Conservation (phyloP, 2,113 vertebrate genomes). For the Myiozetetes cayanensis region DNA sequence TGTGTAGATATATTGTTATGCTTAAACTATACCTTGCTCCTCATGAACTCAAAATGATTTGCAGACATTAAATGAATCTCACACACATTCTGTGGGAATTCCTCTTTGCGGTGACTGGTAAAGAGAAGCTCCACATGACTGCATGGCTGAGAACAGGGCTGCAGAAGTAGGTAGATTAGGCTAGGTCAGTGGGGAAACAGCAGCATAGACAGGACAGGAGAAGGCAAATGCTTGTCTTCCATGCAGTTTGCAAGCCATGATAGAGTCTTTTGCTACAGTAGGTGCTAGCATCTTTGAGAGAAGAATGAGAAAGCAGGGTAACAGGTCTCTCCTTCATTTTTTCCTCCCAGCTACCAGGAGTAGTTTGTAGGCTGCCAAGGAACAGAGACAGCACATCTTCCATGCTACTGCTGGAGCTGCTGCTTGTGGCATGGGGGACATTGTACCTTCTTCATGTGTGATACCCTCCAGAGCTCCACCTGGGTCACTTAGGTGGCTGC, state of each 20-base stretch:
- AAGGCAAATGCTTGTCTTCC: not conserved
- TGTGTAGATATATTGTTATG: not conserved
- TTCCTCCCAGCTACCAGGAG: not conserved
- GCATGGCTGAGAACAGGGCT: not conserved
- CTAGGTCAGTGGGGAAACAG: not conserved
- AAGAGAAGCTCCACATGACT: not conserved
- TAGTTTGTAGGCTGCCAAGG: not conserved
- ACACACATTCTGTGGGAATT: not conserved
- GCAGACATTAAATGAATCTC: not conserved
- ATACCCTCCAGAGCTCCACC: not conserved
- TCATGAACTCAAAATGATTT: not conserved
- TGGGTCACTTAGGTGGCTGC: not conserved
- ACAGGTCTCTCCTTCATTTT: not conserved
- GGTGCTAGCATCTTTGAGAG: not conserved
- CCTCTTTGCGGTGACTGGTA: not conserved
- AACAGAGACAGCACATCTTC: not conserved
- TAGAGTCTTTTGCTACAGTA: not conserved
- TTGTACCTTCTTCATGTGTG: not conserved
- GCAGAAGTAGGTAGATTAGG: not conserved
- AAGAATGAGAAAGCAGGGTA: not conserved
- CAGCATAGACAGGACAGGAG: fast-evolving
- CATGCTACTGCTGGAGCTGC: not conserved
- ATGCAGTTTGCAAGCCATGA: not conserved
- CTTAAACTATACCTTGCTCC: not conserved
- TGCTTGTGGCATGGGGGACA: not conserved